These are phyloP conservation scores for Hanleya hanleyi DNA, from an alignment of 2,888 invertebrate species.

Conservation along the genomic window DNA sequence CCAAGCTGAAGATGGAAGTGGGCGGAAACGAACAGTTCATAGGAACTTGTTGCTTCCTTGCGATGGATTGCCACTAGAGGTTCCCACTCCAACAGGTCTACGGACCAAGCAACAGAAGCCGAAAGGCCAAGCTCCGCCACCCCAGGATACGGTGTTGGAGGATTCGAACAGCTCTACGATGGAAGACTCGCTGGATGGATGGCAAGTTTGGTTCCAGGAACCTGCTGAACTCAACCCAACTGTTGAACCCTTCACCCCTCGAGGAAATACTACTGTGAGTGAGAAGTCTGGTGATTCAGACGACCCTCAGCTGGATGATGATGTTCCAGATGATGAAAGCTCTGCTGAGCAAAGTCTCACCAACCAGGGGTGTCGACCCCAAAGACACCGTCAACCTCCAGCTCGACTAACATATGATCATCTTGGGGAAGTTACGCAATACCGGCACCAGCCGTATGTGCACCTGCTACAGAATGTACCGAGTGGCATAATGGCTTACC, in stretches of 20 bases:
- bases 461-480: neutral
- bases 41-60: conserved; percentile 18
- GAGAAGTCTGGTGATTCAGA: neutral
- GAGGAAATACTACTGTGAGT: neutral
- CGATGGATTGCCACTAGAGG: conserved; percentile 13
- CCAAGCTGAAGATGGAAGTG: conserved; percentile 9
- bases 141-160: neutral
- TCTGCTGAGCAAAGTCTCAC: neutral
- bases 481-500: neutral
- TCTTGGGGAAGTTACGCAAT: neutral
- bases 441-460: neutral
- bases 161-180: neutral
- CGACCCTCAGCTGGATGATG: neutral
- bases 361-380: neutral
- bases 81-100: neutral
- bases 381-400: neutral
- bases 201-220: neutral
- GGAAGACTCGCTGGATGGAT: neutral
- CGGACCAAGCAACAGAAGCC: too few relatives aligned
- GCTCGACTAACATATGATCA: neutral
- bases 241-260: neutral
- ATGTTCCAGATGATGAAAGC: neutral
- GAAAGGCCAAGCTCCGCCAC: neutral
- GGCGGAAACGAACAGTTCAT: conserved; percentile 8
- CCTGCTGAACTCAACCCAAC: neutral